phyloP scores from a whole-genome alignment of 2,888 invertebrate genomes.

The Yponomeuta evonymella region DNA sequence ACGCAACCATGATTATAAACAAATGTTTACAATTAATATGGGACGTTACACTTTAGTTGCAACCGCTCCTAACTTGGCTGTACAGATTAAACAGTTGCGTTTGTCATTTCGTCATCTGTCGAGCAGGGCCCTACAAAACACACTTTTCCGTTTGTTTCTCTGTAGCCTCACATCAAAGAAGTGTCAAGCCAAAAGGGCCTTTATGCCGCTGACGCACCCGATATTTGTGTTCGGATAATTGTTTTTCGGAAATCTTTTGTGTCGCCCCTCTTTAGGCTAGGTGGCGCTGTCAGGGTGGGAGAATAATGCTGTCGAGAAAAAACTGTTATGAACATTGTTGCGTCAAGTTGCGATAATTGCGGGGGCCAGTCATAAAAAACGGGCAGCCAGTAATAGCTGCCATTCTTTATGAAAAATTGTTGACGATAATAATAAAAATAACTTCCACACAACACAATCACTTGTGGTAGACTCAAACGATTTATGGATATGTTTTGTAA shows the following conservation, averaged over 20 bases:
- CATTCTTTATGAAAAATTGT: too few relatives aligned
- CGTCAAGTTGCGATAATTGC: not conserved
- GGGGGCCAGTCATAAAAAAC: not conserved
- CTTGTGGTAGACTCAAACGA: too few relatives aligned
- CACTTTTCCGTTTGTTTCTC: conserved; percentile 4
- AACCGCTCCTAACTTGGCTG: too few relatives aligned
- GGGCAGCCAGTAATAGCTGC: not conserved
- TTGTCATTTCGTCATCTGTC: not conserved
- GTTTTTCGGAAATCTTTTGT: conserved; percentile 7
- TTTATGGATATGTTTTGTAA: too few relatives aligned
- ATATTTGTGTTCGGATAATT: conserved; percentile 4
- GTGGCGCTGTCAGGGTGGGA: not conserved
- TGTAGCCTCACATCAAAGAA: conserved; percentile 6
- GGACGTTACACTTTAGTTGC: too few relatives aligned
- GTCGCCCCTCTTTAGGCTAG: not conserved
- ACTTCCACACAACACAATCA: not conserved
- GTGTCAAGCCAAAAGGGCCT: conserved; percentile 5
- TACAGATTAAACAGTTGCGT: not conserved
- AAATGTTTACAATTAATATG: too few relatives aligned
- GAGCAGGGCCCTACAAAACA: not conserved
- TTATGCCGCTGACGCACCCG: conserved; percentile 10
- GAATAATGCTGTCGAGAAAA: not conserved
- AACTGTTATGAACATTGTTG: not conserved
- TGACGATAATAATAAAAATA: not conserved
- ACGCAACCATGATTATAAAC: too few relatives aligned